Percentiles rank a stretch among this genome's conserved stretches.
phyloP scores from a whole-genome alignment of 2,113 vertebrate species.

The Halcyon malimbica region DNA sequence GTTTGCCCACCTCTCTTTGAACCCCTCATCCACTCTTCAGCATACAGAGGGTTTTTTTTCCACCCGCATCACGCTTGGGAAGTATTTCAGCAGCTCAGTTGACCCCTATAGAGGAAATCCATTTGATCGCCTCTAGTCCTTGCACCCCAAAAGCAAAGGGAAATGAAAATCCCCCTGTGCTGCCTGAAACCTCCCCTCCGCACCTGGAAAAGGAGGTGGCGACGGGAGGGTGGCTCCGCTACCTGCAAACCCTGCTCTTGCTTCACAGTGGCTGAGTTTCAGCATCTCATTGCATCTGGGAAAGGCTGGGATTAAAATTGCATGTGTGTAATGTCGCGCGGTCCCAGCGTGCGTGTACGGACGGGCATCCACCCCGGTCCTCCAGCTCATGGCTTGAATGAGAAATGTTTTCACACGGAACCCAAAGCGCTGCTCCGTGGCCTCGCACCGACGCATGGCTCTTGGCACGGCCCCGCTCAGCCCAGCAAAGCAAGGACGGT shows the following conservation, averaged over 20 bases:
- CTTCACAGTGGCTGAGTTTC: accelerated
- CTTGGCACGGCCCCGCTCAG: neutral
- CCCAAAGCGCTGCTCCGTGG: neutral
- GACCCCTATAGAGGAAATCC: neutral
- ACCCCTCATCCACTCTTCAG: neutral
- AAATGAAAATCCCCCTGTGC: neutral
- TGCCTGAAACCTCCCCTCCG: neutral
- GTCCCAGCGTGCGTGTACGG: accelerated
- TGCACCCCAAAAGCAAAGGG: neutral
- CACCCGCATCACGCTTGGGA: neutral
- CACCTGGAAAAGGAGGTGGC: neutral
- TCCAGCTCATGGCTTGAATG: accelerated
- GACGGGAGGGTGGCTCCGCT: accelerated
- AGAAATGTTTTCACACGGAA: accelerated
- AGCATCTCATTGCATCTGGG: neutral
- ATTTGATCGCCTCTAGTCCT: neutral
- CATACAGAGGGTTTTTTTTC: neutral
- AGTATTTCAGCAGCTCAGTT: neutral
- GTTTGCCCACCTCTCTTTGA: neutral
- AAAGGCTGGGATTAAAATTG: neutral
- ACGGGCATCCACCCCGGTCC: neutral
- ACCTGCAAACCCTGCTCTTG: neutral
- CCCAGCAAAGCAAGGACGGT: neutral
- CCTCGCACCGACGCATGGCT: accelerated
- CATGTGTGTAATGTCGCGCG: accelerated